Evolutionary conservation across 2,797 vertebrate species (phyloP), one percentile per base, ranked within the genome.

Genomic region (Rhinichthys osculus): DNA sequence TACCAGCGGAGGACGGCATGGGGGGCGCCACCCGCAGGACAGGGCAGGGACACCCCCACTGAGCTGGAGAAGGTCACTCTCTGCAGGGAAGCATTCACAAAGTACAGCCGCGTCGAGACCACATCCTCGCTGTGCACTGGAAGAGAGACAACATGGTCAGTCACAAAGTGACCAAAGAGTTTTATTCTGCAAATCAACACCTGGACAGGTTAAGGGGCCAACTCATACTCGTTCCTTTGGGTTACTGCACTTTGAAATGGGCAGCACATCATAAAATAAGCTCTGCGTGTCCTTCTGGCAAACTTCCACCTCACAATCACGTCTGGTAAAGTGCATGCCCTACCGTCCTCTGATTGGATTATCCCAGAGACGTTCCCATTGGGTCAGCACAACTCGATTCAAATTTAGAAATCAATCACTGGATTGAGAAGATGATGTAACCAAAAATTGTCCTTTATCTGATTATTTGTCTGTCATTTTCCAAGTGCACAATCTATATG

Each of bases 51-150:
- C 96, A 98, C 98, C 96, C 98, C 98, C 96, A 99, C 97, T 62
- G 98, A 98, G 96, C 98, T 99, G 96, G 98, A 99, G 93, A 99
- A 99, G 95, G 97, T 99, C 95, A 99, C 97, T 95, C 98, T 97
- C 96, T 99, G 98, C 95, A 98, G 92, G 91, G 98, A 98, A 95
- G 97, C 97, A 93, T 99, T 99, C 96, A 99, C 97, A 98, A 99
- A 99, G 96, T 99, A 99, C 96, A 99, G 97, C 95, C 97, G 98
- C 92, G 97, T 97, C 92, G 98, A 98, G 86, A 96, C 97, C 93
- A 95, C 95, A 98, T 99, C 98, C 94, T 99, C 98, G 89, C 96
- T 94, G 91, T 91, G 95, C 93, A 96, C 98, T 99, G 96, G 5
- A 89, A 90, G 47, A 67, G 54, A 73, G 77, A 86, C 73, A 80